These are phyloP conservation scores for Maconellicoccus hirsutus DNA, from an alignment of 1,140 invertebrate genomes.

Conservation along the genomic window DNA sequence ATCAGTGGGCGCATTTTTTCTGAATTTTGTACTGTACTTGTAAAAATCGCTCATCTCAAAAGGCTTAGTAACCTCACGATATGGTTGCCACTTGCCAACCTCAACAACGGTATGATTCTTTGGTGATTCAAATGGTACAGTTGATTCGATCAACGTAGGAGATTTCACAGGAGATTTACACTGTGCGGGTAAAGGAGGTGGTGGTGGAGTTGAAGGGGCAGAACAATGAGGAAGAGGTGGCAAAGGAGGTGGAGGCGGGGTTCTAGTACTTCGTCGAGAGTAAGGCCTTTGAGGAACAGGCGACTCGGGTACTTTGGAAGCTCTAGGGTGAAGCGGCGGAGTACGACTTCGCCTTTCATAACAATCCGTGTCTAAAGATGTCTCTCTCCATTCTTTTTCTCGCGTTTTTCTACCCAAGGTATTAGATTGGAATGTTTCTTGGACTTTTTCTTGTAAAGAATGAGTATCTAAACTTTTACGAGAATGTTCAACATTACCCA, in stretches of 20 bases:
- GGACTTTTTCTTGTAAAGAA: conserved; percentile 32
- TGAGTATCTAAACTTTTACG: conserved; percentile 14
- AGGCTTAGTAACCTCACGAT: conserved; percentile 85
- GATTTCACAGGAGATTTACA: conserved; percentile 29
- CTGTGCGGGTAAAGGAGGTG: conserved; percentile 29
- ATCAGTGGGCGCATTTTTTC: conserved; percentile 37
- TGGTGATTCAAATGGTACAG: conserved; percentile 55
- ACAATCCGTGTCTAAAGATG: conserved; percentile 44
- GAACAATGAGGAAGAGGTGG: conserved; percentile 28
- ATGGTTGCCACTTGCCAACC: conserved; percentile 77
- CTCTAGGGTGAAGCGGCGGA: not conserved
- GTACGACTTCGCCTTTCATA: conserved; percentile 1
- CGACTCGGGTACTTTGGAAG: conserved; percentile 25
- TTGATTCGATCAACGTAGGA: conserved; percentile 25
- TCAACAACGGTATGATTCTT: conserved; percentile 73
- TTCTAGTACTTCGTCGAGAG: conserved; percentile 24
- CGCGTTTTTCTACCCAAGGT: conserved; percentile 33
- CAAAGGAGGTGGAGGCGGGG: conserved; percentile 18
- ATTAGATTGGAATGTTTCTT: conserved; percentile 30
- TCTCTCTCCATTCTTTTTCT: conserved; percentile 64
- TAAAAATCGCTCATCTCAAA: conserved; percentile 97
- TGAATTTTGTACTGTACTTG: conserved; percentile 88
- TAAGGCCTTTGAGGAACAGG: conserved; percentile 27
- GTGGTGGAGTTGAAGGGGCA: conserved; percentile 29
- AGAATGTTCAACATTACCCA: conserved; percentile 44